Evolutionary conservation across 1,140 invertebrate genomes (phyloP).

Genomic region (Eciton burchellii): DNA sequence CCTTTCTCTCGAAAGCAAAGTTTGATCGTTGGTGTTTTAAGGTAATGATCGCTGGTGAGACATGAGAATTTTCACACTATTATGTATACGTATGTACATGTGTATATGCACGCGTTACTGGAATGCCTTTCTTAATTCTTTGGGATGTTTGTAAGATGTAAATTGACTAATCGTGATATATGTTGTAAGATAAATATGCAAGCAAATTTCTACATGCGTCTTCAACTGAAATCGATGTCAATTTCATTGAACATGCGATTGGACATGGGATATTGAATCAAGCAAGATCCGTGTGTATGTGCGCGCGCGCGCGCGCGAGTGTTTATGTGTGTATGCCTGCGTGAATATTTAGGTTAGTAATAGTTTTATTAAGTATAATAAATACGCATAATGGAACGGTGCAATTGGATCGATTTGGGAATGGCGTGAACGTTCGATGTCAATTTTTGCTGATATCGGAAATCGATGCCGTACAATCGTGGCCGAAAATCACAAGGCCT

Average conservation of each 20-base stretch:
- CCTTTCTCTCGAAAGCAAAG: background rate
- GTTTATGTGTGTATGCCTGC: too few relatives aligned
- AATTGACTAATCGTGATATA: background rate
- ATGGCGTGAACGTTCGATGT: slow-evolving; percentile 9
- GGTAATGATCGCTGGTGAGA: background rate
- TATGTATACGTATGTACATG: background rate
- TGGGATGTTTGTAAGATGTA: background rate
- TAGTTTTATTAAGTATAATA: slow-evolving; percentile 1
- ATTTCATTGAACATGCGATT: background rate
- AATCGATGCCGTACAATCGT: background rate
- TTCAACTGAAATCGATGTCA: background rate
- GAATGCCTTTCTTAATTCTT: background rate
- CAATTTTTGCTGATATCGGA: slow-evolving; percentile 23
- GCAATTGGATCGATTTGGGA: slow-evolving; percentile 1
- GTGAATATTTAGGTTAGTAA: background rate
- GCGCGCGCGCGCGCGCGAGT: too few relatives aligned
- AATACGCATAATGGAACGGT: slow-evolving; percentile 21
- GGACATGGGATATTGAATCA: background rate
- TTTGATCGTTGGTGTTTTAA: background rate
- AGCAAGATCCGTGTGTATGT: background rate
- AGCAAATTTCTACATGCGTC: background rate
- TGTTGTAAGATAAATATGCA: background rate
- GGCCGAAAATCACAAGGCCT: slow-evolving; percentile 45
- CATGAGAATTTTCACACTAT: background rate
- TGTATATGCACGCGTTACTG: background rate